Evolutionary conservation across 1,140 invertebrate species (phyloP).

Genomic region (Harlomillsia oculata): DNA sequence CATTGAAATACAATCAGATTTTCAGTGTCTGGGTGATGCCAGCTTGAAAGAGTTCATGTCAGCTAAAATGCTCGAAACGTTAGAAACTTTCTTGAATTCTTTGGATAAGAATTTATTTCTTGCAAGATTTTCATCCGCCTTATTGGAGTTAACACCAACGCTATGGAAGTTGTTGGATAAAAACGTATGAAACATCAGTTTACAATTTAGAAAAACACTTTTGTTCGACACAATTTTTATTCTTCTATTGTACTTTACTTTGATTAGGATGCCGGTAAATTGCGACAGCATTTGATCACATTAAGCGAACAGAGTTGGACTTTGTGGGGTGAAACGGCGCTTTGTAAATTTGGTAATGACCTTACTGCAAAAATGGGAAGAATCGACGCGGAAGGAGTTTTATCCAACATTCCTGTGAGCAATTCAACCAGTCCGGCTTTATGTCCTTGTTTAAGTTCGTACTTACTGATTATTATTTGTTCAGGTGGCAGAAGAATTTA

Average conservation of each 20-base stretch:
- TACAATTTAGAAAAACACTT: background rate
- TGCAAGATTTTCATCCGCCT: conserved; percentile 12
- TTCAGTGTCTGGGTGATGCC: conserved; percentile 16
- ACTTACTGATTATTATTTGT: too few species aligned
- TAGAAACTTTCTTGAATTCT: conserved; percentile 9
- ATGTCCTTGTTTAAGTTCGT: background rate
- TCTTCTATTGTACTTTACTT: conserved; percentile 3
- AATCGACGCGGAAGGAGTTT: background rate
- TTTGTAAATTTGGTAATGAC: conserved; percentile 11
- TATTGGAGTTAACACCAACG: conserved; percentile 24
- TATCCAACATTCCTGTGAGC: conserved; percentile 19
- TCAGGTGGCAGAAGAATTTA: conserved; percentile 20
- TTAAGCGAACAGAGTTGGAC: conserved; percentile 28
- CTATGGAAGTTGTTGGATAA: conserved; percentile 32
- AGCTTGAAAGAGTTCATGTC: conserved; percentile 31
- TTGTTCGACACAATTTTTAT: background rate
- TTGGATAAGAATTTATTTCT: conserved; percentile 13
- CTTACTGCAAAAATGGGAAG: conserved; percentile 12
- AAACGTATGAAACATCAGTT: conserved; percentile 26
- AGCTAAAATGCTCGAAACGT: background rate
- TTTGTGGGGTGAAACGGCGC: conserved; percentile 5
- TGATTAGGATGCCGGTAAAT: conserved; percentile 18
- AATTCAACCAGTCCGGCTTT: background rate
- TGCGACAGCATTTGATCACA: conserved; percentile 2
- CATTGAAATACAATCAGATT: conserved; percentile 18